Percentiles rank a stretch among this genome's conserved stretches.
phyloP scores from a whole-genome alignment of 1,140 invertebrate species.

The Drosophila sproati region DNA sequence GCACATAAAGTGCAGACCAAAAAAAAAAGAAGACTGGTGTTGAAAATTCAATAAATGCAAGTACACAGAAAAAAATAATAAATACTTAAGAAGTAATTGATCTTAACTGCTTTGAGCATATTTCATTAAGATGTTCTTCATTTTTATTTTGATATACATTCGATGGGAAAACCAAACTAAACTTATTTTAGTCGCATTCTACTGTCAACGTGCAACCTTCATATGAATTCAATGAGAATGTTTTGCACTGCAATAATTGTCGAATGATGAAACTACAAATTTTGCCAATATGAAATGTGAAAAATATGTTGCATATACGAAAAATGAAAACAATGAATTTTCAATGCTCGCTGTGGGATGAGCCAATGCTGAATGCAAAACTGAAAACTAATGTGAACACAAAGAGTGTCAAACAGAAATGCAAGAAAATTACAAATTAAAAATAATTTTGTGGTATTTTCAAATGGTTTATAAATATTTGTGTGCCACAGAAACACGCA shows the following conservation, averaged over 20 bases:
- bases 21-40: not conserved
- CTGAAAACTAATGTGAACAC: not conserved
- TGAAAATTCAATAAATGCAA: too few species aligned
- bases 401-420: constrained; percentile 10
- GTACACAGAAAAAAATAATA: too few species aligned
- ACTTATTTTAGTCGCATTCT: too few species aligned
- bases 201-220: not conserved
- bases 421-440: not conserved
- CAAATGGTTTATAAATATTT: not conserved
- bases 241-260: constrained; percentile 47
- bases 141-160: not conserved
- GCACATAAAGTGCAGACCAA: constrained; percentile 20
- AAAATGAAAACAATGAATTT: constrained; percentile 41
- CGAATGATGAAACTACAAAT: constrained; percentile 11
- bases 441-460: not conserved
- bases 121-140: not conserved
- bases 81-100: too few species aligned
- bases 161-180: too few species aligned
- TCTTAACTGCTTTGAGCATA: too few species aligned
- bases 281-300: constrained; percentile 41
- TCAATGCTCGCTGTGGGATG: constrained; percentile 48
- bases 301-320: constrained; percentile 6
- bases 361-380: constrained; percentile 48
- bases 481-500: constrained; percentile 34
- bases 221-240: constrained; percentile 56